These are phyloP conservation scores for Rhodophaea formosa DNA, from an alignment of 2,888 invertebrate genomes.

Conservation along the genomic window DNA sequence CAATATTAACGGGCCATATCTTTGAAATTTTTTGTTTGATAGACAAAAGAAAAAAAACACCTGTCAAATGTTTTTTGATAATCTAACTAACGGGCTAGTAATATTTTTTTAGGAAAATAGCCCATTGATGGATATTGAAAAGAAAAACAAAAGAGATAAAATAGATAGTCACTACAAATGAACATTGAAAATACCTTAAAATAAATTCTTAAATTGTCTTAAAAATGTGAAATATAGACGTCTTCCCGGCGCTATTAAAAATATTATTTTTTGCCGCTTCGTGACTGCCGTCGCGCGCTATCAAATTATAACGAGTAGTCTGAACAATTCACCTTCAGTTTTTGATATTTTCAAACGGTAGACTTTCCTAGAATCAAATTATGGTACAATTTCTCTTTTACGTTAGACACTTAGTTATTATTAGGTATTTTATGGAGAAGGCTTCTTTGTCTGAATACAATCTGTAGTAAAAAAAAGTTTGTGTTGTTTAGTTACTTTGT, in stretches of 20 bases:
- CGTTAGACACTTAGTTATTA: neutral
- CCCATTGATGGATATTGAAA: no score
- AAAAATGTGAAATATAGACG: constrained; percentile 9
- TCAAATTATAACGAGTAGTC: constrained; percentile 42
- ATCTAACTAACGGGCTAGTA: no score
- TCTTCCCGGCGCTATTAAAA: constrained; percentile 1
- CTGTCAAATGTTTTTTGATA: no score
- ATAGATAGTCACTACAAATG: neutral
- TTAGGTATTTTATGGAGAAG: neutral
- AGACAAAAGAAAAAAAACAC: no score
- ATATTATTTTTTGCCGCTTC: constrained; percentile 31
- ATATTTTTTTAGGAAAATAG: no score
- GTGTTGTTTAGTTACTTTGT: no score
- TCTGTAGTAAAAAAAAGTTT: no score
- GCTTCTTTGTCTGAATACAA: neutral
- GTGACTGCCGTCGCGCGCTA: constrained; percentile 42
- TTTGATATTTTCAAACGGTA: constrained; percentile 34
- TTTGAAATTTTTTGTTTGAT: no score
- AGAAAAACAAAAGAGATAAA: no score
- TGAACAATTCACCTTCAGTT: constrained; percentile 34
- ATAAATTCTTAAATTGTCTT: neutral
- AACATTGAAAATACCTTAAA: neutral
- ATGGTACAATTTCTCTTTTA: constrained; percentile 14
- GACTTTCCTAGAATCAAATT: constrained; percentile 48
- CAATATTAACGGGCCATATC: no score